phyloP scores from a whole-genome alignment of 2,797 vertebrate genomes.

The Phalanger gymnotis region DNA sequence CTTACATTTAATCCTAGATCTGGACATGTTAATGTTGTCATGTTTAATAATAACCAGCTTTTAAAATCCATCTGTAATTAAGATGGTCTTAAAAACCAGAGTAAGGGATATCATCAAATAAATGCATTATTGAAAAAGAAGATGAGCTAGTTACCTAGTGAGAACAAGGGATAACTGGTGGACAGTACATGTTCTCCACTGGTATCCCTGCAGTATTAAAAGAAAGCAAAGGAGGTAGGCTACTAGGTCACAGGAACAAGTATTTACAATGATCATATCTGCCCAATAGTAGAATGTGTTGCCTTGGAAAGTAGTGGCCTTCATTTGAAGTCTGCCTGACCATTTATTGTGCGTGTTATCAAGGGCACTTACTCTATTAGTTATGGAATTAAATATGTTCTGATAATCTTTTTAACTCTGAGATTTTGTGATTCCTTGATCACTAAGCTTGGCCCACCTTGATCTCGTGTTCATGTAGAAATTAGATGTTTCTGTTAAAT shows the following conservation, averaged over 20 bases:
- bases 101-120: not conserved
- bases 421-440: not conserved
- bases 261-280: not conserved
- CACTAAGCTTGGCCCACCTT: not conserved
- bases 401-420: not conserved
- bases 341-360: not conserved
- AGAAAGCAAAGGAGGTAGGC: not conserved
- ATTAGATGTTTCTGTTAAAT: not conserved
- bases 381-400: not conserved
- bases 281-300: not conserved
- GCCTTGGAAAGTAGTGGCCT: not conserved
- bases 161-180: not conserved
- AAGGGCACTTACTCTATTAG: not conserved
- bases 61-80: not conserved
- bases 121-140: not conserved
- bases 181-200: not conserved
- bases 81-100: not conserved
- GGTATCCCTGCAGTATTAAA: not conserved
- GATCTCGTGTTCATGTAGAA: not conserved
- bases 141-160: not conserved
- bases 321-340: not conserved
- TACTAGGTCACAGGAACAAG: not conserved
- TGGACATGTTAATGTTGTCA: not conserved
- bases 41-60: not conserved
- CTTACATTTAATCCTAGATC: not conserved